These are phyloP conservation scores for Tiphia femorata DNA, from an alignment of 2,888 invertebrate genomes.

Conservation along the genomic window DNA sequence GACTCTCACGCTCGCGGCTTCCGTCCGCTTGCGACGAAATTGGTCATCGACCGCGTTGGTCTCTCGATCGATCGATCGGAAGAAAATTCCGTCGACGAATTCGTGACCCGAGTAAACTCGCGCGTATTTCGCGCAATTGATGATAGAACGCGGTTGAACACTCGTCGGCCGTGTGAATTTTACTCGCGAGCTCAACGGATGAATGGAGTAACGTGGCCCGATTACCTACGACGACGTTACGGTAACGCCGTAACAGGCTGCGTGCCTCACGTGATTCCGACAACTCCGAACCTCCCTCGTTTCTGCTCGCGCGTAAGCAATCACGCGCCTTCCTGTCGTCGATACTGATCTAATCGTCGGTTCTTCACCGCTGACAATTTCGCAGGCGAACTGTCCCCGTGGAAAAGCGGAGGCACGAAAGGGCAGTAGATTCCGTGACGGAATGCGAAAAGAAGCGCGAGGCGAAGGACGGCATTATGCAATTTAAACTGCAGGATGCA, in stretches of 20 bases:
- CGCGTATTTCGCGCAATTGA: not conserved
- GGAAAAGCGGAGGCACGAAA: too few relatives aligned
- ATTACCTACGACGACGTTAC: slow-evolving; percentile 28
- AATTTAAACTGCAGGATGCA: too few relatives aligned
- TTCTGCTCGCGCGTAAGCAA: too few relatives aligned
- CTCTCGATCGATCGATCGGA: not conserved
- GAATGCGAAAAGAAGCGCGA: too few relatives aligned
- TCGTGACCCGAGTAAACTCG: slow-evolving; percentile 7
- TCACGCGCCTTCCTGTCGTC: too few relatives aligned
- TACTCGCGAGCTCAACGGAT: slow-evolving; percentile 16
- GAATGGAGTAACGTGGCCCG: slow-evolving; percentile 33
- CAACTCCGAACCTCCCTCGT: too few relatives aligned
- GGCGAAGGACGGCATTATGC: too few relatives aligned
- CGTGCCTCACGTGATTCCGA: slow-evolving; percentile 9
- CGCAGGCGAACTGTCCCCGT: too few relatives aligned
- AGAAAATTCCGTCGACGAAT: not conserved
- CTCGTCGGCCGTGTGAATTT: slow-evolving; percentile 14
- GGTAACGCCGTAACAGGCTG: slow-evolving; percentile 16
- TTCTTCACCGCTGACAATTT: too few relatives aligned
- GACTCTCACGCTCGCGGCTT: slow-evolving; percentile 27
- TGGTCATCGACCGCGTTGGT: slow-evolving; percentile 32
- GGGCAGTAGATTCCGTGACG: too few relatives aligned
- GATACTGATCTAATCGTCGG: too few relatives aligned
- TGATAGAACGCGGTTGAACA: slow-evolving; percentile 11
- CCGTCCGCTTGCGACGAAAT: slow-evolving; percentile 34